A percentile compares a stretch with the other conserved stretches of the same genome.
phyloP scores from a whole-genome alignment of 2,113 vertebrate species.

The Lepus timidus region DNA sequence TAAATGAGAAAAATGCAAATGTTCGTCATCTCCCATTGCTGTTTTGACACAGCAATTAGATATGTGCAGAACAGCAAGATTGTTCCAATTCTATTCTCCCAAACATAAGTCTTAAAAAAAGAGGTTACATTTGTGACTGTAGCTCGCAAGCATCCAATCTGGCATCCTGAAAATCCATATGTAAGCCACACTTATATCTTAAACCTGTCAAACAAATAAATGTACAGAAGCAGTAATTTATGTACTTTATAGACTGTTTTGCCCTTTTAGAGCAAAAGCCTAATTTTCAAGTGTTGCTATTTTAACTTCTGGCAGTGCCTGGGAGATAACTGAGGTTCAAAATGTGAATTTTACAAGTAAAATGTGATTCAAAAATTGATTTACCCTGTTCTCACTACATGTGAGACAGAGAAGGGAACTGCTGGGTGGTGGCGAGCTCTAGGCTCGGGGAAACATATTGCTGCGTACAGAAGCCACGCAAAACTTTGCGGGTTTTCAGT shows the following conservation, averaged over 20 bases:
- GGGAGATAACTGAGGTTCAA: conserved; percentile 85
- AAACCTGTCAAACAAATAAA: conserved; percentile 85
- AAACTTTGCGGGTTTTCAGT: conserved; percentile 86
- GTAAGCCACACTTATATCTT: conserved; percentile 83
- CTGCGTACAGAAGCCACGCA: conserved; percentile 85
- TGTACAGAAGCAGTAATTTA: conserved; percentile 84
- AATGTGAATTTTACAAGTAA: conserved; percentile 87
- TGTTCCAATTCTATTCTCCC: conserved; percentile 84
- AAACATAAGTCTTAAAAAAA: conserved; percentile 85
- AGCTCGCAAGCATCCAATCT: conserved; percentile 85
- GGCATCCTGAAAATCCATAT: conserved; percentile 85
- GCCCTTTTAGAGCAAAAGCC: conserved; percentile 87
- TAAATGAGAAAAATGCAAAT: conserved; percentile 84
- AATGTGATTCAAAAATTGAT: conserved; percentile 87
- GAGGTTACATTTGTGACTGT: conserved; percentile 83
- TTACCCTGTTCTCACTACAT: conserved; percentile 86
- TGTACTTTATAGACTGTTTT: conserved; percentile 87
- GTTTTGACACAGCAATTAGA: conserved; percentile 86
- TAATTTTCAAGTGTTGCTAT: conserved; percentile 87
- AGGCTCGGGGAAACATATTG: conserved; percentile 85
- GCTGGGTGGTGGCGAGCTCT: conserved; percentile 83
- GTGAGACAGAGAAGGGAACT: conserved; percentile 84
- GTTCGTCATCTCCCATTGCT: conserved; percentile 78
- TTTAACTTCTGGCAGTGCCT: conserved; percentile 86
- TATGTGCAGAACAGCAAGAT: conserved; percentile 84